Evolutionary conservation across 1,140 invertebrate species (phyloP), one percentile per base, ranked within the genome.

Genomic region (Caerostris extrusa): DNA sequence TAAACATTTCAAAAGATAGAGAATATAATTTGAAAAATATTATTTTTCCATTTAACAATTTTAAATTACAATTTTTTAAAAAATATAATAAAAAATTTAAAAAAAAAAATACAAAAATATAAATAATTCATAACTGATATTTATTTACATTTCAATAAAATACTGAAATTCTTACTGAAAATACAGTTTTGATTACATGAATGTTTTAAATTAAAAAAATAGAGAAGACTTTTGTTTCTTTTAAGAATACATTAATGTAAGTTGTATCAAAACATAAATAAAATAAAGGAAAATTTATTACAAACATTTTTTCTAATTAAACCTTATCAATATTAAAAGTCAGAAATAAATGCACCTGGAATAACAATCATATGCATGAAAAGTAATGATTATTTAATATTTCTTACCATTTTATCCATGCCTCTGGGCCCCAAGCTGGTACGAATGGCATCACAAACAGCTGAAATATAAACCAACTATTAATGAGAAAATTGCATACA

Each of bases 361-460:
- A n/a, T n/a, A n/a, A n/a, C n/a, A n/a, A n/a, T n/a, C n/a, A n/a
- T n/a, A n/a, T n/a, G n/a, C n/a, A n/a, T n/a, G n/a, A n/a, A n/a
- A n/a, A n/a, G n/a, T n/a, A n/a, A n/a, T n/a, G n/a, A n/a, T n/a
- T n/a, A n/a, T n/a, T n/a, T n/a, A n/a, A n/a, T n/a, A n/a, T n/a
- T n/a, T n/a, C n/a, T n/a, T n/a, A n/a, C 98, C 99, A 99, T 99
- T 97, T 99, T 99, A 96, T 99, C 99, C 99, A 99, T 99, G 95
- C 99, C 99, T 95, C 98, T 97, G 56, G 99, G 99, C 19, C 99
- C 99, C 95, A 99, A 97, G 97, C 99, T 99, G 19, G 99, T 99
- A 94, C 99, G 97, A 95, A 99, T 98, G 50, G 99, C 99, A 98
- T 99, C 98, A 94, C 98, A 98, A 88, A 99, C 98, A 96, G 99